Base-by-base conservation (phyloP, 2,113 vertebrate species). In the Steatornis caripensis region DNA sequence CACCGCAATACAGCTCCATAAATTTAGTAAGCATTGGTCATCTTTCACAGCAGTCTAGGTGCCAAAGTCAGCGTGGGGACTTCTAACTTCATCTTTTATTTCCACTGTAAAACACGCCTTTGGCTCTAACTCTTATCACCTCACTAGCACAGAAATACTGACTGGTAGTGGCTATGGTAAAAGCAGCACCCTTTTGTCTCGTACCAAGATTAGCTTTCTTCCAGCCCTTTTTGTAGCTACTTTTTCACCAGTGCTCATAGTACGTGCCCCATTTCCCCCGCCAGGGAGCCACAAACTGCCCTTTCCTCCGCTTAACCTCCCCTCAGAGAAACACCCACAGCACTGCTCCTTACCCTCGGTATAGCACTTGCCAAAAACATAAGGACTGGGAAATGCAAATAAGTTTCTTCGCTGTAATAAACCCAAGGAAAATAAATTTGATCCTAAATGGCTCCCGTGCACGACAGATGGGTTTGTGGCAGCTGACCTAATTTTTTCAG, bases 401-500 rank as follows among this genome's bases (percentile, higher is more conserved):
- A 15, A 91, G 82, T 49, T 43, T 88, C 84, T 85, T 86, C 15
- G 3, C 64, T 37, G 26, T 84, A 93, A 93, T 39, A 91, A 94
- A 58, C 10, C 43, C 57, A 90, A 74, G 66, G 49, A 86, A 95
- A 95, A 93, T 48, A 68, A 79, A 84, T 66, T 53, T 76, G 58
- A 79, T 89, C 65, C 48, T 86, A 71, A 89, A 81, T 10, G 89
- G 78, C 81, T 95, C 87, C 57, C 0, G 2, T 12, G 30, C 36
- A 72, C 0, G 1, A 88, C 93, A 97, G 89, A 95, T 90, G 94
- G 90, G 92, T 51, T 88, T 1, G 0, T 82, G 45, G 89, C 84
- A 76, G 85, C 70, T 95, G 92, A 94, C 89, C 95, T 95, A 53
- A 23, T 96, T 97, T 95, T 48, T 55, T 54, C 78, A 66, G n/a